Base-by-base conservation (phyloP, 2,888 invertebrate genomes). In the Melolontha melolontha region DNA sequence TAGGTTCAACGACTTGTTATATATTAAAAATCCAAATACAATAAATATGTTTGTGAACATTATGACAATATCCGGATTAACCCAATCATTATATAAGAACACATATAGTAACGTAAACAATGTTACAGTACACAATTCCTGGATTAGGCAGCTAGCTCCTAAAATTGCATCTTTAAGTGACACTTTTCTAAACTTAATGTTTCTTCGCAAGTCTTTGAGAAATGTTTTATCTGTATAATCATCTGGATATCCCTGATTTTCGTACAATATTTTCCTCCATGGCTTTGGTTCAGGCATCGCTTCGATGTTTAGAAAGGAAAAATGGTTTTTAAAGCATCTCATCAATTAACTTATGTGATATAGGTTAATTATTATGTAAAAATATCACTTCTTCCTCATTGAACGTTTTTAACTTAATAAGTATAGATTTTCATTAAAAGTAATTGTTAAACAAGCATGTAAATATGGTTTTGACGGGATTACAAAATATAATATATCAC, bases 181-280 rank as follows among this genome's bases (percentile, higher is more conserved):
- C 64, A 94, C 91, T 79, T 91, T 90, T 79, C 92, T 88, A 0
- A 92, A 88, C 80, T 93, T 89, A 11, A 95, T 84, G 82, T 97
- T 97, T 77, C 92, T 96, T 67, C 88, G 88, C 16, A 98, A 79
- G 73, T 96, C 94, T 77, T 92, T 89, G 1, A 98, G 85, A 81
- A 98, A 98, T 51, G 92, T 90, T 22, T 87, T 86, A 79, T 96
- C 95, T 0, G 96, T 96, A 79, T 97, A 96, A 82, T 97, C 97
- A 82, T 98, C 98, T 0, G 96, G 93, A 71, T 92, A 93, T 16
- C 90, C 92, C 68, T 92, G 89, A 78, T 94, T 92, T 81, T 94
- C 93, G 78, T 97, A 98, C 14, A 98, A 84, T 78, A 95, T 93
- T 84, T 97, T 97, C 74, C 89, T 88, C 97, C 97, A 97, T 0